A percentile compares a stretch with the other conserved stretches of the same genome.
These are phyloP conservation scores for Stomatorhinus walkeri DNA, from an alignment of 2,797 vertebrate species.

Conservation along the genomic window DNA sequence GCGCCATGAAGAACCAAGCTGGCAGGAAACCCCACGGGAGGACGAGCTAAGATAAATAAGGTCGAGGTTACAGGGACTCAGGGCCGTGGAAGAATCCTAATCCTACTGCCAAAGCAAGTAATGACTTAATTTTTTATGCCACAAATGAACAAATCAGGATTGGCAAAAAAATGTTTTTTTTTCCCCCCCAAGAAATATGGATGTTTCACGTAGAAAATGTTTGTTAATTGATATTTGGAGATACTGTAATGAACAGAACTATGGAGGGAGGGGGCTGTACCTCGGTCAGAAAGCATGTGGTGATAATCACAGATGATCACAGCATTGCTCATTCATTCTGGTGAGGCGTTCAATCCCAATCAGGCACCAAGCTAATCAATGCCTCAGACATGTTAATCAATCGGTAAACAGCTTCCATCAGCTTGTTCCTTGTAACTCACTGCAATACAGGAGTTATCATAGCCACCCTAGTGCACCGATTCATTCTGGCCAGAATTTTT, in stretches of 20 bases:
- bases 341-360: conserved; percentile 46
- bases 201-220: neutral
- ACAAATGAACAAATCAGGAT: neutral
- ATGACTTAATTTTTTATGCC: neutral
- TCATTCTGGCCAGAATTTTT: neutral
- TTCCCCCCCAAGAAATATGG: neutral
- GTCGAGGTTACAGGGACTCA: neutral
- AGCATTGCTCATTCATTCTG: conserved; percentile 52
- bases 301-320: conserved; percentile 60
- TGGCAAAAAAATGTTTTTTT: neutral
- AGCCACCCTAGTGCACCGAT: neutral
- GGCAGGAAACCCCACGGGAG: neutral
- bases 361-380: conserved; percentile 54
- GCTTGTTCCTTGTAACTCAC: conserved; percentile 27
- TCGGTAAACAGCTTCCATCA: conserved; percentile 47
- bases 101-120: neutral
- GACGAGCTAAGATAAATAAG: neutral
- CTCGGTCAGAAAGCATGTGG: conserved; percentile 19
- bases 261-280: neutral
- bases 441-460: neutral
- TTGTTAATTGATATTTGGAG: neutral
- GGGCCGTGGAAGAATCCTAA: neutral
- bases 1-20: neutral
- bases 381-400: conserved; percentile 59
- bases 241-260: neutral